Conservation (phyloP, 23 tunicate species). For the Corella eumyota region DNA sequence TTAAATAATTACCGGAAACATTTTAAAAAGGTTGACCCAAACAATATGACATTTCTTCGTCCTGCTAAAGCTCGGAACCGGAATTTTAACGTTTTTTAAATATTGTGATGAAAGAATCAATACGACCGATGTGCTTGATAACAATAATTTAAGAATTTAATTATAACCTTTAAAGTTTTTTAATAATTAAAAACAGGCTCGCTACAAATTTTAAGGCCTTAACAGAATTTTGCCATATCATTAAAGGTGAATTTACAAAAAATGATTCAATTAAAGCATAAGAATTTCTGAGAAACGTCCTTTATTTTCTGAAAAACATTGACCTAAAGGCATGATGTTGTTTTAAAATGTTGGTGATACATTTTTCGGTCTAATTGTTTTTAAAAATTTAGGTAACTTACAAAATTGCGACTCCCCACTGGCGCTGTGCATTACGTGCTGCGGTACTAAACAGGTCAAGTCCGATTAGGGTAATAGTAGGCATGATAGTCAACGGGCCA, state of each 20-base stretch:
- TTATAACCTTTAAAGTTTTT: neutral
- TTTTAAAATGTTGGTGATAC: too few relatives aligned
- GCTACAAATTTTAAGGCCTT: too few relatives aligned
- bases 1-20: slow-evolving; percentile 42
- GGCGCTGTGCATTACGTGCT: slow-evolving; percentile 8
- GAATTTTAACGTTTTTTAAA: slow-evolving; percentile 25
- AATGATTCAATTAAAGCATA: too few relatives aligned
- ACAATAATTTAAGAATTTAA: neutral
- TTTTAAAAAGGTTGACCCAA: slow-evolving; percentile 18
- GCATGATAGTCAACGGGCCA: slow-evolving; percentile 73
- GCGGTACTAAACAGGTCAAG: slow-evolving; percentile 39
- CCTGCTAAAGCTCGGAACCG: slow-evolving; percentile 33
- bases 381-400: slow-evolving; percentile 7
- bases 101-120: slow-evolving; percentile 55
- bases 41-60: slow-evolving; percentile 19
- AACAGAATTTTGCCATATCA: too few relatives aligned
- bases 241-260: too few relatives aligned
- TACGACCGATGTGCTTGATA: slow-evolving; percentile 29
- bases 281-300: too few relatives aligned
- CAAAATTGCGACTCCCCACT: slow-evolving; percentile 58
- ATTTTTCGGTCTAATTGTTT: too few relatives aligned
- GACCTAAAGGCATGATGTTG: too few relatives aligned
- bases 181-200: too few relatives aligned
- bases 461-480: slow-evolving; percentile 63
- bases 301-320: too few relatives aligned